Base-by-base conservation (phyloP, 1,140 invertebrate species). In the Bombus impatiens region DNA sequence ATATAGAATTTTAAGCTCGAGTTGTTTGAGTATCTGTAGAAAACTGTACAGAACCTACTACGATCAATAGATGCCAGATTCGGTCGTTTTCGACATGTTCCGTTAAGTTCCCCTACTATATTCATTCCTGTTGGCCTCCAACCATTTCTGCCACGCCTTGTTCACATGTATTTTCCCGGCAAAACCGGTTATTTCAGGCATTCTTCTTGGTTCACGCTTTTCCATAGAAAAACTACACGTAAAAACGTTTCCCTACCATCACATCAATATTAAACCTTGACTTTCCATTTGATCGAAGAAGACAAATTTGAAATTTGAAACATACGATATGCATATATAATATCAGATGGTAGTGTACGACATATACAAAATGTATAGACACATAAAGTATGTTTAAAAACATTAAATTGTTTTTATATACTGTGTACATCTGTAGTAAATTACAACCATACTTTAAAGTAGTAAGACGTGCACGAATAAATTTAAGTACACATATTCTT, bases 21-120 rank as follows among this genome's bases (percentile, higher is more conserved):
- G 71, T 82, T 82, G 32, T 82, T 87, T 68, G 78, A 89, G 86
- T 86, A 80, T 83, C 22, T 68, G 42, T 62, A 57, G 68, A 42
- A 86, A 53, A 82, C 79, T 53, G 72, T 80, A 35, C 70, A 65
- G 62, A 78, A 82, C 86, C 68, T 82, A 78, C 85, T 83, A 87
- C 89, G 89, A 90, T 90, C 89, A 90, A 90, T 90, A 90, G 82
- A 90, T 70, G 76, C 70, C 79, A 88, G 86, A 86, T 88, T 90
- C 89, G 89, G 89, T 77, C 72, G 86, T 90, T 90, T 90, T 88
- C 89, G 89, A 90, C 89, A 90, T 88, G 81, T 90, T 90, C 87
- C 89, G 89, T 90, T 90, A 88, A 86, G 81, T 90, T 88, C 87
- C 89, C 89, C 89, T 90, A 90, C 89, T 90, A 90, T 90, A 90